These are phyloP conservation scores for Ianthella basta DNA, from an alignment of 37 sponge, comb jelly and placozoan species.

Conservation along the genomic window DNA sequence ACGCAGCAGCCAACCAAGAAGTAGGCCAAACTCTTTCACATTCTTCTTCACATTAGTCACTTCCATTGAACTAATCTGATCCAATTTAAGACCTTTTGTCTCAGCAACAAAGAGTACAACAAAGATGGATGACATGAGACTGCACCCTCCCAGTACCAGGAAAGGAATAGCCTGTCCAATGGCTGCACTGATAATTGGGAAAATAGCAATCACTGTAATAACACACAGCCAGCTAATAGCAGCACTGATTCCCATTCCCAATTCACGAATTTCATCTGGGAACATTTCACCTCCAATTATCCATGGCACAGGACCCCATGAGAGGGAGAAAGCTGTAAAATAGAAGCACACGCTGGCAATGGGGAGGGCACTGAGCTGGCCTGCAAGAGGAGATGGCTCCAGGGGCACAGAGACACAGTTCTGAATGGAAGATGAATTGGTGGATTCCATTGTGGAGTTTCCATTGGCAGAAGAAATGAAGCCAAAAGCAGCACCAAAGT, in stretches of 20 bases:
- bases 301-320: constrained; percentile 72
- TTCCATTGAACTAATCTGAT: constrained; percentile 38
- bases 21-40: constrained; percentile 1
- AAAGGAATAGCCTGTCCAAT: constrained; percentile 29
- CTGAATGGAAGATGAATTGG: background rate
- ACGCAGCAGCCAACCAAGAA: background rate
- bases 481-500: constrained; percentile 29
- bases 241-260: constrained; percentile 32
- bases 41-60: background rate
- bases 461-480: background rate
- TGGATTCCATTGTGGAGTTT: background rate
- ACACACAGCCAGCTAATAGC: constrained; percentile 15
- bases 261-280: constrained; percentile 32
- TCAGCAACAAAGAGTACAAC: constrained; percentile 68
- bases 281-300: constrained; percentile 47
- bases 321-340: constrained; percentile 41
- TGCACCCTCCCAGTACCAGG: constrained; percentile 24
- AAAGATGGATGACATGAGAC: constrained; percentile 33
- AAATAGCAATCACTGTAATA: background rate
- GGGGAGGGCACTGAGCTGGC: constrained; percentile 29
- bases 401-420: background rate
- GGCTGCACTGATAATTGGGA: background rate
- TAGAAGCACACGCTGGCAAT: constrained; percentile 30
- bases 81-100: constrained; percentile 57
- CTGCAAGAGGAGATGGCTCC: background rate